Base-by-base conservation (phyloP, 2,113 vertebrate genomes). In the Candoia aspera region DNA sequence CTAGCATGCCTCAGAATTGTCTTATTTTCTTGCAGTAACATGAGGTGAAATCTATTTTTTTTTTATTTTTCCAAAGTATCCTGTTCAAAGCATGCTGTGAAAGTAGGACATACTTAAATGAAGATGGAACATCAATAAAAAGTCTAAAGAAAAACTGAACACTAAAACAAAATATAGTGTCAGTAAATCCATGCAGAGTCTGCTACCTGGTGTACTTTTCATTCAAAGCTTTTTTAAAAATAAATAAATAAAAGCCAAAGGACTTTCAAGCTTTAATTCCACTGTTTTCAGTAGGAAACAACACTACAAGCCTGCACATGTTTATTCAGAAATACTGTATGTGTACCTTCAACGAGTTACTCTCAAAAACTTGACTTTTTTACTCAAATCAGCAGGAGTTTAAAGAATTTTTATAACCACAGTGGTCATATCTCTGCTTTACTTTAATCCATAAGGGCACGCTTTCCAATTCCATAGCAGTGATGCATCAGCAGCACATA, bases 1-100 rank as follows among this genome's bases (percentile, higher is more conserved):
- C 95, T 95, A 96, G 94, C 94, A 93, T 93, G 86, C 92, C 90
- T 93, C 92, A 92, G 95, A 96, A 96, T 94, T 96, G 94, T 94
- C 94, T 95, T 95, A 93, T 87, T 94, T n/a, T 87, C 42, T 55
- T 91, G 93, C 53, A 93, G 60, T 3, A 92, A 93, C 95, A 89
- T 90, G 89, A 96, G 93, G 94, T 94, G 92, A 96, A 96, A 97
- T 46, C 46, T 92, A 68, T 58, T 64, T 90, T 90, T 90, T 92
- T 29, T 62, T 29, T 62, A 46, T 58, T 91, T 58, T n/a, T 89
- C n/a, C 57, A 62, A 84, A 23, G 11, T 58, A 85, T 62, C 12
- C 4, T 84, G 23, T 54, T n/a, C 91, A 92, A 62, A 64, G 8
- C 68, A 88, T 84, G 55, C 86, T 92, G 86, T 59, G 8, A 88